Conservation (phyloP, 2,113 vertebrate genomes). For the Pteronura brasiliensis region DNA sequence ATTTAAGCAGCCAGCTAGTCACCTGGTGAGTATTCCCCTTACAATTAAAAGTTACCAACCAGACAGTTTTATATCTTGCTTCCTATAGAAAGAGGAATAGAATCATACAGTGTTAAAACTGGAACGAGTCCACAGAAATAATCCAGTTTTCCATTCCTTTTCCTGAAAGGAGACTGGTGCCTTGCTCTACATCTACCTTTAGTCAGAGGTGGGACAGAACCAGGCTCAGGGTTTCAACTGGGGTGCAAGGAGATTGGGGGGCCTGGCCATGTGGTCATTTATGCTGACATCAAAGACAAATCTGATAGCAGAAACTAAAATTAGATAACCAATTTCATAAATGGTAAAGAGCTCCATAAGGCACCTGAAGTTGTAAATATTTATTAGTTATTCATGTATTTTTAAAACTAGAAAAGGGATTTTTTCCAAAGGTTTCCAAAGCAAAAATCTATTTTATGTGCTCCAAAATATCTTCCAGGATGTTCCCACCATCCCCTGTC, state of each 20-base stretch:
- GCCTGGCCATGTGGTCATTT: neutral
- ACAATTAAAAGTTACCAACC: conserved; percentile 9
- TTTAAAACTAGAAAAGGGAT: conserved; percentile 36
- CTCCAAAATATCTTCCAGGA: neutral
- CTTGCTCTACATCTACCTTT: neutral
- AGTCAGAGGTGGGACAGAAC: neutral
- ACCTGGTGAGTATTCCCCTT: neutral
- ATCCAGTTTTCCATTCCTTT: neutral
- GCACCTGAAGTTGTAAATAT: neutral
- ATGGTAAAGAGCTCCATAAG: neutral
- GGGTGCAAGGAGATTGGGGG: neutral
- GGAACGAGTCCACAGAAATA: neutral
- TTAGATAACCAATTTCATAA: conserved; percentile 16
- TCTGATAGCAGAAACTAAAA: neutral
- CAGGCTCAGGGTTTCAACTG: neutral
- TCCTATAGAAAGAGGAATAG: neutral
- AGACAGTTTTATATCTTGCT: neutral
- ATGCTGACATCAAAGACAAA: neutral
- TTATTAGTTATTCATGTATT: conserved; percentile 11
- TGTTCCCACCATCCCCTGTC: neutral
- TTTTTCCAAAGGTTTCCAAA: conserved; percentile 17
- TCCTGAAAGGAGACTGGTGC: neutral
- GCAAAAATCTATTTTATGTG: neutral
- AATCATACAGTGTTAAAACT: neutral
- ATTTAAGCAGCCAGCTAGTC: neutral